Evolutionary conservation across 2,888 invertebrate species (phyloP), one percentile per base, ranked within the genome.

Genomic region (Polylopha cassiicola): DNA sequence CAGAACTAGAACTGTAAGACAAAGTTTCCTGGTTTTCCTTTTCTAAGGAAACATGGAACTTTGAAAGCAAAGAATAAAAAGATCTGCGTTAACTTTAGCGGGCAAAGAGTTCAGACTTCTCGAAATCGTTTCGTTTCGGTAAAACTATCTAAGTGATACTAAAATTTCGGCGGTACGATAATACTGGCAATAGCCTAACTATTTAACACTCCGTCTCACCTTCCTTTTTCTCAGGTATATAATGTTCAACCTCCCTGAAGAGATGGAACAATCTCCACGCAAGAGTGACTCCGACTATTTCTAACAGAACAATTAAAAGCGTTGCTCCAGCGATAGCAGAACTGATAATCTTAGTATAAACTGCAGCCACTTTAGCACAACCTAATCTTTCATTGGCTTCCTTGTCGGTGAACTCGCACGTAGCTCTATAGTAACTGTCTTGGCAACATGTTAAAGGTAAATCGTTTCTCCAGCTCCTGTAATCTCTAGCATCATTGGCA

Each of bases 341-440:
- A 43, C 80, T 81, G 49, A 85, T 82, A 34, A 85, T 85, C 58
- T 84, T 84, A 0, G 81, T 78, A 47, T 85, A 85, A 11, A 82
- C 85, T n/a, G 84, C 55, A 1, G 85, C 85, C 39, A 85, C 85
- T 63, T 84, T 84, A 48, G 84, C 82, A 65, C 84, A 85, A 23
- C 85, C 85, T 23, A 84, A 52, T 52, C 84, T 62, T 42, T 85
- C 85, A 42, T 85, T 85, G 1, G 85, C 85, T 51, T 85, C 85
- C 51, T 85, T 85, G 32, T 85, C 84, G 0, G 85, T 85, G 49
- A 85, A 84, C 27, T 84, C 84, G 36, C 85, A 85, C 5, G 70
- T 73, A 0, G 84, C 72, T 43, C 81, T 47, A 51, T 82, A 82
- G 50, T 82, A 80, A 51, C 81, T 81, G 43, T 84, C 84, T 44